These are phyloP conservation scores for Pantala flavescens DNA, from an alignment of 1,140 invertebrate genomes.

Conservation along the genomic window DNA sequence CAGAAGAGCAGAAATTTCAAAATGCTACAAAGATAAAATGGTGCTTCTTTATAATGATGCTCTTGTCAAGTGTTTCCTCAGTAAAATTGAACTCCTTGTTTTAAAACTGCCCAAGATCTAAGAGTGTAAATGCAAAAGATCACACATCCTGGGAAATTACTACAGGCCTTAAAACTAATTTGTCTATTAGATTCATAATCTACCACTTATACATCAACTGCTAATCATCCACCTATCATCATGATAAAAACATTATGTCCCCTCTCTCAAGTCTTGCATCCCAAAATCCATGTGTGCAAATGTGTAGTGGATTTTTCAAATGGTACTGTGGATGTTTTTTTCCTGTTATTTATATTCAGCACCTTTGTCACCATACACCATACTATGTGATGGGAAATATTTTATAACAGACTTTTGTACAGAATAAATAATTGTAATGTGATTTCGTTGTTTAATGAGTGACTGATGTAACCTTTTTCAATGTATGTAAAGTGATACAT, in stretches of 20 bases:
- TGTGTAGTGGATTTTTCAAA: constrained; percentile 21
- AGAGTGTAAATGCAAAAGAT: constrained; percentile 1
- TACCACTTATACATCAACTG: constrained; percentile 2
- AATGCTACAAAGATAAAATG: constrained; percentile 5
- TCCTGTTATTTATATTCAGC: constrained; percentile 26
- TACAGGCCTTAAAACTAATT: background rate
- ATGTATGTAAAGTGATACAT: background rate
- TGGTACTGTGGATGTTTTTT: constrained; percentile 21
- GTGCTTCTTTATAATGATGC: constrained; percentile 1
- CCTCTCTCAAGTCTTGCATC: background rate
- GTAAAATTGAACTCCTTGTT: background rate
- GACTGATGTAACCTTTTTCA: background rate
- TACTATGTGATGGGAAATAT: constrained; percentile 30
- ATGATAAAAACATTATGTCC: background rate
- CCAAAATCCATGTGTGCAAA: constrained; percentile 18
- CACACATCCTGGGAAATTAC: background rate
- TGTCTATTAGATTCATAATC: background rate
- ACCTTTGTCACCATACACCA: constrained; percentile 30
- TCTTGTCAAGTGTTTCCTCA: background rate
- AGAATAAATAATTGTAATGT: constrained; percentile 28
- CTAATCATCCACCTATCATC: constrained; percentile 13
- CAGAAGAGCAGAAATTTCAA: background rate
- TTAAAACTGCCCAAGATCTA: background rate
- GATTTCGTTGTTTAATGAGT: background rate
- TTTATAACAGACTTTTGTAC: constrained; percentile 34